A percentile compares a stretch with the other conserved stretches of the same genome.
These are phyloP conservation scores for Chrysotoxum bicinctum DNA, from an alignment of 2,888 invertebrate genomes.

Conservation along the genomic window DNA sequence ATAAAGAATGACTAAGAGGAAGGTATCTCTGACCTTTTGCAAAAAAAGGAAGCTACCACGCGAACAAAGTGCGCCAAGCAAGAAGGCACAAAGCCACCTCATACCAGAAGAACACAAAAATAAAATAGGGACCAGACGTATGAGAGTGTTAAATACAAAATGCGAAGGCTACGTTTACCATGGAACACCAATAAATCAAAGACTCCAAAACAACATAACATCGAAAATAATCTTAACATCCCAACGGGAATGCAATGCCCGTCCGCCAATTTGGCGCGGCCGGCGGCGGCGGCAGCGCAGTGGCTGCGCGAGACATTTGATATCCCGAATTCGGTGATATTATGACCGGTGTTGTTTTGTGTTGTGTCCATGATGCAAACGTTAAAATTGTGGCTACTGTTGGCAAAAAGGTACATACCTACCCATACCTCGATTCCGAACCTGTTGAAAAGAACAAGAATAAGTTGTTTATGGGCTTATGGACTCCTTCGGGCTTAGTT, in stretches of 20 bases:
- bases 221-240: constrained; percentile 51
- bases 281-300: too few relatives aligned
- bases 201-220: constrained; percentile 39
- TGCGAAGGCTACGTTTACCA: background rate
- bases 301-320: constrained; percentile 40
- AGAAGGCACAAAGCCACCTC: constrained; percentile 18
- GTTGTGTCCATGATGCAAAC: constrained; percentile 45
- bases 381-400: constrained; percentile 63
- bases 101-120: constrained; percentile 10
- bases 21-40: constrained; percentile 30
- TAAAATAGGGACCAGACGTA: background rate
- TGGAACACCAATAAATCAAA: constrained; percentile 58
- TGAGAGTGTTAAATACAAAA: constrained; percentile 35
- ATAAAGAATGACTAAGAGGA: constrained; percentile 11
- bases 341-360: constrained; percentile 54
- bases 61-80: constrained; percentile 62
- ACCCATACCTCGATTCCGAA: background rate
- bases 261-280: background rate
- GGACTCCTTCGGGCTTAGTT: background rate
- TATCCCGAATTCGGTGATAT: constrained; percentile 39
- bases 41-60: constrained; percentile 44
- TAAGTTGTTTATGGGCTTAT: constrained; percentile 31
- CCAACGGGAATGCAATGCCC: background rate
- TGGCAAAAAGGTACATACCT: constrained; percentile 28
- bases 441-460: constrained; percentile 9